These are phyloP conservation scores for Phoeniculus purpureus DNA, from an alignment of 2,797 vertebrate species.

Conservation along the genomic window DNA sequence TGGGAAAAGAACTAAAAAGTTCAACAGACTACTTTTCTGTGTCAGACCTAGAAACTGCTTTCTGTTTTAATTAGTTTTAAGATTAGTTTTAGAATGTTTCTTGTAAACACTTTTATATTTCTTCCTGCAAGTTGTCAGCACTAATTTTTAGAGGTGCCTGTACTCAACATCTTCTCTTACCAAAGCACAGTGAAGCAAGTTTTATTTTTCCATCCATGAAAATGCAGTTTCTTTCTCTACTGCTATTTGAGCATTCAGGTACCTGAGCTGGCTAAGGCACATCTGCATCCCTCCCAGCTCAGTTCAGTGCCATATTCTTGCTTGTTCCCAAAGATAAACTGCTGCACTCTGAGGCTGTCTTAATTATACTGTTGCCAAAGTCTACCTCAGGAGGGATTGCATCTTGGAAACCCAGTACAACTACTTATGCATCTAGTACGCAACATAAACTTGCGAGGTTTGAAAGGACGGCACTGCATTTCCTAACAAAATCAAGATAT, in stretches of 20 bases:
- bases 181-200: background rate
- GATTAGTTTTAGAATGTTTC: conserved; percentile 41
- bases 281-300: background rate
- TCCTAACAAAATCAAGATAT: background rate
- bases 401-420: background rate
- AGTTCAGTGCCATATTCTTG: background rate
- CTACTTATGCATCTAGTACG: background rate
- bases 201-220: background rate
- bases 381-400: background rate
- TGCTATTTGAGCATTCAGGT: background rate
- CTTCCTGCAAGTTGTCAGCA: conserved; percentile 1
- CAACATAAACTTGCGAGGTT: background rate
- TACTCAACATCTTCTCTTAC: background rate
- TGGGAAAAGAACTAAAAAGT: background rate
- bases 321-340: background rate
- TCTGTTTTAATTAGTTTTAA: conserved; percentile 44
- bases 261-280: background rate
- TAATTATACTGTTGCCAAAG: background rate
- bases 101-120: conserved; percentile 34
- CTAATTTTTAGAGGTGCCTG: conserved; percentile 7
- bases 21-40: conserved; percentile 4
- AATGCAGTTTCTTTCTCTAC: background rate
- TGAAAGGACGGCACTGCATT: background rate
- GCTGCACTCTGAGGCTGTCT: background rate
- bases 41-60: conserved; percentile 17